Evolutionary conservation across 2,888 invertebrate species (phyloP).

Genomic region (Laothoe populi): DNA sequence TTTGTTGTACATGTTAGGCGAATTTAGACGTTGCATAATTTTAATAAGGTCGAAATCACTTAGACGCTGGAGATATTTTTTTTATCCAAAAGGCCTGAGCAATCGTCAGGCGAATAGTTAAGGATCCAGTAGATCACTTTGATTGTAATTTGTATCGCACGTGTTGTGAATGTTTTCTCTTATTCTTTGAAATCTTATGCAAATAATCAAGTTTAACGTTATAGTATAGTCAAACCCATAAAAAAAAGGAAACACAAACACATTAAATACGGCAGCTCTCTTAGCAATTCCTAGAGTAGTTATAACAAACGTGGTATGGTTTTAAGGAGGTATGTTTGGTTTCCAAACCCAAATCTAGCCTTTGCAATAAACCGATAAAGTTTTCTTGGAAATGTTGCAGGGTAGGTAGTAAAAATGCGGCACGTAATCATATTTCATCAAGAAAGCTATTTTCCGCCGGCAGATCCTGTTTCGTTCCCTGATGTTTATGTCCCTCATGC

Average conservation of each 20-base stretch:
- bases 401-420: conserved; percentile 72
- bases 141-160: conserved; percentile 72
- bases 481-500: conserved; percentile 47
- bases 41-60: conserved; percentile 34
- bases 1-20: conserved; percentile 35
- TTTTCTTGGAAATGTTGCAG: conserved; percentile 32
- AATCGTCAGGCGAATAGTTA: conserved; percentile 69
- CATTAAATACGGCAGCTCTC: no score
- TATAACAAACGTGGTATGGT: background rate
- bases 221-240: background rate
- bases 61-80: conserved; percentile 45
- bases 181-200: background rate
- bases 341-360: conserved; percentile 28
- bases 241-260: background rate
- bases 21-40: conserved; percentile 33
- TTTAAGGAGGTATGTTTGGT: background rate
- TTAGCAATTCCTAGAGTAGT: no score
- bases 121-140: conserved; percentile 67
- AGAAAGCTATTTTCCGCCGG: conserved; percentile 64
- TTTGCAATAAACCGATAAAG: conserved; percentile 19
- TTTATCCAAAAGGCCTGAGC: conserved; percentile 65
- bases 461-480: conserved; percentile 48
- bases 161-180: conserved; percentile 58
- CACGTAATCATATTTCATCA: conserved; percentile 80
- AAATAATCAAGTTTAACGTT: background rate